Evolutionary conservation across 2,113 vertebrate species (phyloP).

Genomic region (Bufo bufo): DNA sequence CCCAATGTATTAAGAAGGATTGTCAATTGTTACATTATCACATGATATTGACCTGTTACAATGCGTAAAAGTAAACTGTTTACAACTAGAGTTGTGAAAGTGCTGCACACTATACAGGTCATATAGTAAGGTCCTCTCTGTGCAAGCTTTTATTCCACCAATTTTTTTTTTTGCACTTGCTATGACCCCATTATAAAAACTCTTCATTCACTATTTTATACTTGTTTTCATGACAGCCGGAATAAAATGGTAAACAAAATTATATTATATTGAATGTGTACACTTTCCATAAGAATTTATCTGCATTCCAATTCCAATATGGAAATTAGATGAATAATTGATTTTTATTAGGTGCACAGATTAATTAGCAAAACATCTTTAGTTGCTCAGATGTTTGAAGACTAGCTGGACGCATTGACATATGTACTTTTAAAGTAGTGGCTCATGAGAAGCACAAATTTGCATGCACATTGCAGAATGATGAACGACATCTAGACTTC

Average conservation of each 20-base stretch:
- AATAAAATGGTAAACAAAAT: neutral
- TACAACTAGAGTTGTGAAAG: neutral
- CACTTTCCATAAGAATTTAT: neutral
- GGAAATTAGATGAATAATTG: slow-evolving; percentile 9
- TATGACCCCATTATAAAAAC: neutral
- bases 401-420: slow-evolving; percentile 53
- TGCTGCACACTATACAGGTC: neutral
- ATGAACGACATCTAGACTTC: slow-evolving; percentile 58
- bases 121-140: slow-evolving; percentile 6
- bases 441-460: slow-evolving; percentile 53
- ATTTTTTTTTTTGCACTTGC: neutral
- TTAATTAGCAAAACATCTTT: slow-evolving; percentile 39
- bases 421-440: slow-evolving; percentile 51
- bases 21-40: no score
- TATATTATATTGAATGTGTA: neutral
- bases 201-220: neutral
- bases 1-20: no score
- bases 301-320: neutral
- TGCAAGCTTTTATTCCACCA: neutral
- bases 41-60: neutral
- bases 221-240: neutral
- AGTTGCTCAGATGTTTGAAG: slow-evolving; percentile 54
- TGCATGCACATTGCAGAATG: slow-evolving; percentile 54
- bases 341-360: slow-evolving; percentile 9
- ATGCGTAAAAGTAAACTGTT: neutral